Evolutionary conservation across 2,113 vertebrate species (phyloP).

Genomic region (Pelobates fuscus): DNA sequence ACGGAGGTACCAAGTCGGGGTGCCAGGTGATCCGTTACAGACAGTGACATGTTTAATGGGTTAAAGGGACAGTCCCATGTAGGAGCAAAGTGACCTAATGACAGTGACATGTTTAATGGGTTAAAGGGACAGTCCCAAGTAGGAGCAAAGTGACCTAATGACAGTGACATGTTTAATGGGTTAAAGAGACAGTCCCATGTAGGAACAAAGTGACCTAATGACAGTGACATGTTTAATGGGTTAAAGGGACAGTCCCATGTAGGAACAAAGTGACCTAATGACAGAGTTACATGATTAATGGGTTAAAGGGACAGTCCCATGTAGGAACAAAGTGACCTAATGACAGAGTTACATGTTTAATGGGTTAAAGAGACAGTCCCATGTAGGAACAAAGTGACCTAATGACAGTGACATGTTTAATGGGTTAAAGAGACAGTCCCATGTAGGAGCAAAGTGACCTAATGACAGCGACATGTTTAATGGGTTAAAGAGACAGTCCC

Average conservation of each 20-base stretch:
- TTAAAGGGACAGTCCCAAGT: neutral
- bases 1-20: too few species aligned
- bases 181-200: too few species aligned
- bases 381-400: neutral
- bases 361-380: neutral
- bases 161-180: neutral
- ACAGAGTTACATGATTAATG: neutral
- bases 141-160: neutral
- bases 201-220: too few species aligned
- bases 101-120: neutral
- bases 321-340: neutral
- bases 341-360: neutral
- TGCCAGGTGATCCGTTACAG: too few species aligned
- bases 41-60: neutral
- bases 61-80: neutral
- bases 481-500: neutral
- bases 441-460: too few species aligned
- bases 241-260: constrained; percentile 1
- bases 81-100: neutral
- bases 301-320: neutral
- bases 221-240: neutral
- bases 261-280: too few species aligned
- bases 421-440: constrained; percentile 5
- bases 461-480: neutral
- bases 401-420: neutral